These are phyloP conservation scores for Halcyon chelicuti DNA, from an alignment of 2,797 vertebrate species.

Conservation along the genomic window DNA sequence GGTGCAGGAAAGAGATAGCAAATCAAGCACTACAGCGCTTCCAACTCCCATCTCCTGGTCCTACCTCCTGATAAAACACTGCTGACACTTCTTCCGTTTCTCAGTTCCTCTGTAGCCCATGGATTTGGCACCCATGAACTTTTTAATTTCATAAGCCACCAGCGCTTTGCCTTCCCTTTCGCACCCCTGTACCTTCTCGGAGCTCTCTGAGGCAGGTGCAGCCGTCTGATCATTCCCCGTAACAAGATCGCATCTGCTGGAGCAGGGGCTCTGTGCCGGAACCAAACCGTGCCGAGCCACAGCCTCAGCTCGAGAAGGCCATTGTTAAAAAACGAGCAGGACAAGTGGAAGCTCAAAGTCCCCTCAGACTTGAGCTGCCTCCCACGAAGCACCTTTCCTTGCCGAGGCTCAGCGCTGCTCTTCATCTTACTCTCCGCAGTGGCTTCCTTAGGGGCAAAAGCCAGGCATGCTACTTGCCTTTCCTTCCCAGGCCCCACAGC, in stretches of 20 bases:
- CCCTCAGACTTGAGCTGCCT: neutral
- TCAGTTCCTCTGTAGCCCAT: neutral
- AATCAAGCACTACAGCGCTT: slow-evolving; percentile 35
- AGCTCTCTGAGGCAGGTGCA: slow-evolving; percentile 27
- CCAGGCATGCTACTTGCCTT: neutral
- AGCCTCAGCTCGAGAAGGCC: neutral
- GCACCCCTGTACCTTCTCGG: slow-evolving; percentile 1
- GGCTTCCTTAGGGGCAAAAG: neutral
- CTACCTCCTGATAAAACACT: neutral
- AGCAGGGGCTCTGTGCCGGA: neutral
- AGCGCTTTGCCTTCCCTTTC: slow-evolving; percentile 28
- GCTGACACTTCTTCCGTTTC: slow-evolving; percentile 13
- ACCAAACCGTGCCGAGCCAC: neutral
- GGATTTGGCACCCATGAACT: slow-evolving; percentile 29
- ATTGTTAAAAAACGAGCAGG: neutral
- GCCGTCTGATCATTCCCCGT: slow-evolving; percentile 45
- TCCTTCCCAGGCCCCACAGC: neutral
- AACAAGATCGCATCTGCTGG: neutral
- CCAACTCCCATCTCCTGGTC: slow-evolving; percentile 40
- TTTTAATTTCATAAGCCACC: slow-evolving; percentile 72
- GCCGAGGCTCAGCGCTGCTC: neutral
- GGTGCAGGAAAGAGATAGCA: slow-evolving; percentile 63
- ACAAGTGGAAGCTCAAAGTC: neutral
- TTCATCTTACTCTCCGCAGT: accelerated
- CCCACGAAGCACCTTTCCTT: neutral